Base-by-base conservation (phyloP, 2,888 invertebrate genomes). In the Choreutis nemorana region DNA sequence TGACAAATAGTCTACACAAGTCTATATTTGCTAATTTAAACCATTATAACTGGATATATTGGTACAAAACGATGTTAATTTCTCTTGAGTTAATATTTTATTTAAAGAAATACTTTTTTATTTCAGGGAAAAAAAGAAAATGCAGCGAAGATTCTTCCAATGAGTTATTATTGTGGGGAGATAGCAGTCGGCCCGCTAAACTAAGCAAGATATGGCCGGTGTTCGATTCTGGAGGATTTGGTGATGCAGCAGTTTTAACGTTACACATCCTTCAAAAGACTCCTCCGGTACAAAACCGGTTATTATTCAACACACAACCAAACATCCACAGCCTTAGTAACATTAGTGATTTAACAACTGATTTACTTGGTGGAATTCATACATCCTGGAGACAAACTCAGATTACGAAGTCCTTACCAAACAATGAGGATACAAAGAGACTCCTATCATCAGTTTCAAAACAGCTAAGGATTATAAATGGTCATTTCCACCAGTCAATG, bases 221-320 rank as follows among this genome's bases (percentile, higher is more conserved):
- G 0, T 79, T 80, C 35, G 80, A 80, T 35, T 79, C 80, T 0
- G 80, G 80, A 60, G 79, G 80, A 39, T 80, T 61, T 10, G 63
- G 64, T 2, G 46, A 62, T 20, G 44, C 62, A 0, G 34, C 61
- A 7, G 40, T 66, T 21, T 37, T 70, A 3, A 65, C 61, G 2
- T 47, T 72, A 0, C 55, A 66, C 10, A 37, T 65, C 2, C 26
- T 53, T 13, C 61, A 62, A 23, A 68, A 59, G 28, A 32, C 58
- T 1, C 45, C 56, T 13, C 36, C 47, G 1, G 23, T 38, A 7
- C 50, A 42, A 13, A 77, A 78, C 35, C 64, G 70, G 0, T 36
- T 78, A 2, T 60, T 78, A 7, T 70, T 52, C 40, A 37, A 49
- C 13, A 26, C 23, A 9, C 36, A 49, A 2, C 12, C 36, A 0